Conservation (phyloP, 1,140 invertebrate species). For the Drosophila triauraria region DNA sequence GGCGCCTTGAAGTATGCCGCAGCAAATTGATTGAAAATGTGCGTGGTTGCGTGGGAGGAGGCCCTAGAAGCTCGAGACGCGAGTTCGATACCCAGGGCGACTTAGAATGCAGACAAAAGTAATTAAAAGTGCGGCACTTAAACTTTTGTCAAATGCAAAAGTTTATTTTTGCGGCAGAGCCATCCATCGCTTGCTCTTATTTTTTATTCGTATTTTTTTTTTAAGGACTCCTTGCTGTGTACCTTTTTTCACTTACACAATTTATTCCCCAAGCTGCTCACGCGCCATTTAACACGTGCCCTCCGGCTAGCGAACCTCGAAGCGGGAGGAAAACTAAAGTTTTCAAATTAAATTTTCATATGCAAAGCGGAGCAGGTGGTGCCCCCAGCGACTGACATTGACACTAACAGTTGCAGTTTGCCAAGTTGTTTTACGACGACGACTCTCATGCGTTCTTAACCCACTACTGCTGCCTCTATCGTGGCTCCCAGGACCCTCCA, state of each 20-base stretch:
- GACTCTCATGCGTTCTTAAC: conserved; percentile 31
- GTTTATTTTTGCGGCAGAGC: conserved; percentile 66
- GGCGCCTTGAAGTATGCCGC: conserved; percentile 60
- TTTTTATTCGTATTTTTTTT: conserved; percentile 20
- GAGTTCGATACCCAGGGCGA: background rate
- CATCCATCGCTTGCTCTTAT: conserved; percentile 13
- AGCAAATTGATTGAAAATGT: conserved; percentile 81
- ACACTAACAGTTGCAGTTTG: conserved; percentile 68
- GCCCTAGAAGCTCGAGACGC: background rate
- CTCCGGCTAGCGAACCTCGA: conserved; percentile 1
- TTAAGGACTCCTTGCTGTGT: background rate
- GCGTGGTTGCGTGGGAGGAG: conserved; percentile 18
- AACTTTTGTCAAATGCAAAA: conserved; percentile 76
- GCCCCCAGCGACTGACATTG: conserved; percentile 63
- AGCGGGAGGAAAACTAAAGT: conserved; percentile 38
- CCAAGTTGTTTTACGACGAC: conserved; percentile 58
- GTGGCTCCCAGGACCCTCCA: background rate
- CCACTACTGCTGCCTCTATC: background rate
- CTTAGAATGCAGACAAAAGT: conserved; percentile 72
- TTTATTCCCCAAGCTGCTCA: conserved; percentile 64
- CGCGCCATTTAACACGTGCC: conserved; percentile 68
- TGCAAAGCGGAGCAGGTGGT: conserved; percentile 59
- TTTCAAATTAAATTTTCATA: conserved; percentile 79
- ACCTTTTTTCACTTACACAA: conserved; percentile 37
- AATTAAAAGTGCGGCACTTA: conserved; percentile 81